Percentiles rank a stretch among this genome's conserved stretches.
Conservation (phyloP, 2,797 vertebrate genomes). For the Lycodopsis pacificus region DNA sequence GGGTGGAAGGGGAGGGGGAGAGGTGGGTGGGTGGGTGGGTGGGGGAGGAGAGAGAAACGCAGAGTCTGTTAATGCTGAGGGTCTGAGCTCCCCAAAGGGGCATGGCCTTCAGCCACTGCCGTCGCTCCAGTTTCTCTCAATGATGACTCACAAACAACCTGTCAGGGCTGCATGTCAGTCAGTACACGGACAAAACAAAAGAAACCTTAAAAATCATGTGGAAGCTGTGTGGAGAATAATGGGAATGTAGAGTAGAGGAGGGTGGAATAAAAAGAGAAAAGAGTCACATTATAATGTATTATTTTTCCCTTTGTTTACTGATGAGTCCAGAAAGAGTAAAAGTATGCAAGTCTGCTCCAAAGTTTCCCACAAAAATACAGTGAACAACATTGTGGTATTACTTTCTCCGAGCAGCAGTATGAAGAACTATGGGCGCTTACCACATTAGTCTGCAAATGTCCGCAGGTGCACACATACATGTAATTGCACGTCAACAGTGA, state of each 20-base stretch:
- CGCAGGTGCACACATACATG: constrained; percentile 41
- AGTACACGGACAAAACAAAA: constrained; percentile 14
- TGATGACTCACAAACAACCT: constrained; percentile 62
- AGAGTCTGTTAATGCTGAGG: constrained; percentile 44
- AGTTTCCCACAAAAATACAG: constrained; percentile 6
- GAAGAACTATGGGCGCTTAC: constrained; percentile 27
- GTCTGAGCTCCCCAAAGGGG: constrained; percentile 47
- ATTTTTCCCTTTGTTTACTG: constrained; percentile 4
- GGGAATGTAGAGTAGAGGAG: neutral
- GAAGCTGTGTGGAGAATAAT: constrained; percentile 14
- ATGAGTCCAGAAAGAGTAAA: neutral
- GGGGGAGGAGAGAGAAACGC: constrained; percentile 19
- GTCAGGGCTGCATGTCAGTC: constrained; percentile 39
- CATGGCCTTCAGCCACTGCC: constrained; percentile 55
- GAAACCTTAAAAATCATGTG: constrained; percentile 14
- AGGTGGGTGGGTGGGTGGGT: neutral
- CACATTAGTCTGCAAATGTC: constrained; percentile 50
- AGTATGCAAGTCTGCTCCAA: neutral
- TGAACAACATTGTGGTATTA: constrained; percentile 9
- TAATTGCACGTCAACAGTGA: constrained; percentile 55
- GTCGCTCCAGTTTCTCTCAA: constrained; percentile 39
- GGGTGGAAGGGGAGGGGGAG: constrained; percentile 22
- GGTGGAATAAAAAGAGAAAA: neutral
- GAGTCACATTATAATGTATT: neutral
- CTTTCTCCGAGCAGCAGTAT: neutral